Evolutionary conservation across 2,888 invertebrate species (phyloP).

Genomic region (Cetonia aurata): DNA sequence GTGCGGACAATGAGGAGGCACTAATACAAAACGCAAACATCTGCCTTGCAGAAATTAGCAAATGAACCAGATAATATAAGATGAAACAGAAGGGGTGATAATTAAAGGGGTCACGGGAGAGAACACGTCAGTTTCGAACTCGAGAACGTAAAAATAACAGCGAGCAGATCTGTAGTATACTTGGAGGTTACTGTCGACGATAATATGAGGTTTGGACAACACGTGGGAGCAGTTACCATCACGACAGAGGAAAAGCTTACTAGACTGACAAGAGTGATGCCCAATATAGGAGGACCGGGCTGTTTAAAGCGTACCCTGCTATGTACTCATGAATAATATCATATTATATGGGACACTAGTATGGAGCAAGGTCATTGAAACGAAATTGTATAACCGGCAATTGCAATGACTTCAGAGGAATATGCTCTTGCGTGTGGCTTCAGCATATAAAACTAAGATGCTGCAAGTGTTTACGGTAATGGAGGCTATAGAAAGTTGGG

Average conservation of each 20-base stretch:
- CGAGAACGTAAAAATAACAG: no score
- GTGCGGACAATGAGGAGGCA: no score
- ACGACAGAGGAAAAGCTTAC: not conserved
- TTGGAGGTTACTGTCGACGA: not conserved
- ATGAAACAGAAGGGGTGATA: not conserved
- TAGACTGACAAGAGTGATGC: not conserved
- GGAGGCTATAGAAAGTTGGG: no score
- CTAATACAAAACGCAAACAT: no score
- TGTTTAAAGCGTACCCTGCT: not conserved
- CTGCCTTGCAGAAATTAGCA: no score
- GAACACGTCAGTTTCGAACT: no score
- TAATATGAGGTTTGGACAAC: not conserved
- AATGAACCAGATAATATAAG: no score
- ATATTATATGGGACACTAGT: slow-evolving; percentile 6
- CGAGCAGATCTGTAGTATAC: not conserved
- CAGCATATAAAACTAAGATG: not conserved
- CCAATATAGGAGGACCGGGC: not conserved
- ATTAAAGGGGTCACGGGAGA: no score
- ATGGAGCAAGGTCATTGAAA: not conserved
- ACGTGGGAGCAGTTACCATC: not conserved
- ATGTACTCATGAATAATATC: not conserved
- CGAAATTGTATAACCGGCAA: not conserved
- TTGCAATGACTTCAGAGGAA: not conserved
- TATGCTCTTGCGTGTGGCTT: not conserved
- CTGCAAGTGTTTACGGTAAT: not conserved